These are phyloP conservation scores for Podiceps cristatus DNA, from an alignment of 2,113 vertebrate species.

Conservation along the genomic window DNA sequence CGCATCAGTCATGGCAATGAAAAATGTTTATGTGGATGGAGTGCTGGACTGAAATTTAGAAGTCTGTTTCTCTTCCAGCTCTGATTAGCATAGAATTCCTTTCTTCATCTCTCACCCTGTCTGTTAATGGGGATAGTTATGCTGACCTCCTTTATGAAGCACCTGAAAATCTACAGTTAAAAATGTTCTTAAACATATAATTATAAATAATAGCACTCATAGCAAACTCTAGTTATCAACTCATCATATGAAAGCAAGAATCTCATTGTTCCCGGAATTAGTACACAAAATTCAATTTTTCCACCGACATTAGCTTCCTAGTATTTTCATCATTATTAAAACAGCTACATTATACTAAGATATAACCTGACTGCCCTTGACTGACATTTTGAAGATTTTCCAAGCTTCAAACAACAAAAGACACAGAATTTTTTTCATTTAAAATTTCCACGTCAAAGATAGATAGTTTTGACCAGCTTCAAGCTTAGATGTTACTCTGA, in stretches of 20 bases:
- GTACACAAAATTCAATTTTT: background rate
- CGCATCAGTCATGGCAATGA: background rate
- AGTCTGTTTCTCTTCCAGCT: background rate
- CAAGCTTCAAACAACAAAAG: background rate
- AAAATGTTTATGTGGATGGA: background rate
- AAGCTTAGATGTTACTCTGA: background rate
- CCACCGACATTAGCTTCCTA: background rate
- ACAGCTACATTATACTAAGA: background rate
- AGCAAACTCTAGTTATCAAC: background rate
- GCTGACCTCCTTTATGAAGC: background rate
- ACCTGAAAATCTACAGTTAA: background rate
- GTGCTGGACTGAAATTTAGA: background rate
- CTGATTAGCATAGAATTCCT: background rate
- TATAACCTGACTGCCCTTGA: background rate
- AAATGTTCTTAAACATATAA: background rate
- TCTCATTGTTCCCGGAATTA: background rate
- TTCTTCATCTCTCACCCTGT: background rate
- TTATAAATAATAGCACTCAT: background rate
- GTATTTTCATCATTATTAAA: background rate
- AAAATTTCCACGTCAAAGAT: constrained; percentile 1
- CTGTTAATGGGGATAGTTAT: background rate
- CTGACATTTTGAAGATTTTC: constrained; percentile 8
- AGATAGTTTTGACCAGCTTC: background rate
- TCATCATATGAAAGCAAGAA: background rate
- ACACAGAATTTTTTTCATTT: background rate